phyloP scores from a whole-genome alignment of 2,888 invertebrate species.

The Hedychridium roseum region DNA sequence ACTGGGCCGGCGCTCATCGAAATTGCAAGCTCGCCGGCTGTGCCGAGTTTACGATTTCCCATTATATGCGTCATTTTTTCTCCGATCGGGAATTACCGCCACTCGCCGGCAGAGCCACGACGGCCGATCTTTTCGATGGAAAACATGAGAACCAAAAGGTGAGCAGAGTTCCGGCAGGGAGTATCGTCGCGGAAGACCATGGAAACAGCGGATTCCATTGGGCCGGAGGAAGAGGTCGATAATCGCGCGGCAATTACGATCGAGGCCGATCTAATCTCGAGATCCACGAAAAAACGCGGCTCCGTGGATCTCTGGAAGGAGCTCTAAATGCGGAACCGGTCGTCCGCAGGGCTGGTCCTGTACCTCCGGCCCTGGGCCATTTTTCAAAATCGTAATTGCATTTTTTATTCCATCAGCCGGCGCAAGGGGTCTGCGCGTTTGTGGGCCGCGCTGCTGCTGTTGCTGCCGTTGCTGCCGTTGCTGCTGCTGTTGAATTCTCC shows the following conservation, averaged over 20 bases:
- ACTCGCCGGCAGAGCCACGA: conserved; percentile 1
- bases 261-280: conserved; percentile 24
- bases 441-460: conserved; percentile 18
- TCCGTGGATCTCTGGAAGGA: too few relatives aligned
- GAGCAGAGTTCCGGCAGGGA: too few relatives aligned
- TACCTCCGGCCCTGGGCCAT: conserved; percentile 45
- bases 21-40: conserved; percentile 3
- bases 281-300: neutral
- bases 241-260: conserved; percentile 14
- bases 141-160: too few relatives aligned
- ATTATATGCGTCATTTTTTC: too few relatives aligned
- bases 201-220: conserved; percentile 1
- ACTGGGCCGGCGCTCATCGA: neutral
- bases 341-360: conserved; percentile 21
- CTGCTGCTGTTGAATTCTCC: neutral
- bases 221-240: conserved; percentile 5
- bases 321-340: conserved; percentile 42
- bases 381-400: conserved; percentile 63
- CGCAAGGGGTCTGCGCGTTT: too few relatives aligned
- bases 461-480: conserved; percentile 20
- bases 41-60: neutral
- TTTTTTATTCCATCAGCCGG: conserved; percentile 55
- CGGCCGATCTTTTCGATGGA: neutral
- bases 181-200: too few relatives aligned
- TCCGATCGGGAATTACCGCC: conserved; percentile 17